Base-by-base conservation (phyloP, 2,113 vertebrate genomes). In the Mustela lutreola region DNA sequence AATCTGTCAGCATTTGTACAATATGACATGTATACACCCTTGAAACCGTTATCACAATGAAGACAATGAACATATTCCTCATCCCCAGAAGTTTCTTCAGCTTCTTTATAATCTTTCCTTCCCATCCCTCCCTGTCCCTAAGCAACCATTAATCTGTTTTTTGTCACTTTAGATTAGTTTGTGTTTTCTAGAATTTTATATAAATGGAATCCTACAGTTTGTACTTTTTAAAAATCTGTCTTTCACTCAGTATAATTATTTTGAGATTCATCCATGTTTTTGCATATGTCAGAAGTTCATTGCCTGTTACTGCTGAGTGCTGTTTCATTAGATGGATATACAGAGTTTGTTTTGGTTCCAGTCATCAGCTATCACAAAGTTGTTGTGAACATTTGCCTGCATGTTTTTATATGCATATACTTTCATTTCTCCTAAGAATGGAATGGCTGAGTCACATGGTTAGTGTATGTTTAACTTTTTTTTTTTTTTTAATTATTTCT, bases 191-290 rank as follows among this genome's bases (percentile, higher is more conserved):
- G 79, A 93, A 71, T 82, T 94, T 86, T 94, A 58, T 78, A 33
- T 76, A 82, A 81, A 53, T 86, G 56, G 21, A 63, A 53, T 87
- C 7, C 60, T 88, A 42, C 1, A 36, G 53, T 80, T 91, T 78
- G 10, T 71, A n/a, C 10, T 85, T 45, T 67, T 75, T 26, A 60
- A 56, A 62, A 58, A 62, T 63, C 11, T 63, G 85, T 14, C 36
- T 96, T 86, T 95, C n/a, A 83, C 7, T 93, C 26, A 63, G 60
- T 42, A 15, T 93, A 83, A 91, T 94, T 91, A 24, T 73, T 95
- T 93, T 91, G n/a, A 71, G 15, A 70, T 36, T 92, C 19, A 73
- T 84, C 19, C 11, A 5, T 90, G 42, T 85, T 94, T 95, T 85
- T 92, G 76, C 39, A 60, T 62, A 1, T 88, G 21, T 82, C 24